A percentile compares a stretch with the other conserved stretches of the same genome.
Evolutionary conservation across 2,888 invertebrate species (phyloP).

Genomic region (Brassicogethes aeneus): DNA sequence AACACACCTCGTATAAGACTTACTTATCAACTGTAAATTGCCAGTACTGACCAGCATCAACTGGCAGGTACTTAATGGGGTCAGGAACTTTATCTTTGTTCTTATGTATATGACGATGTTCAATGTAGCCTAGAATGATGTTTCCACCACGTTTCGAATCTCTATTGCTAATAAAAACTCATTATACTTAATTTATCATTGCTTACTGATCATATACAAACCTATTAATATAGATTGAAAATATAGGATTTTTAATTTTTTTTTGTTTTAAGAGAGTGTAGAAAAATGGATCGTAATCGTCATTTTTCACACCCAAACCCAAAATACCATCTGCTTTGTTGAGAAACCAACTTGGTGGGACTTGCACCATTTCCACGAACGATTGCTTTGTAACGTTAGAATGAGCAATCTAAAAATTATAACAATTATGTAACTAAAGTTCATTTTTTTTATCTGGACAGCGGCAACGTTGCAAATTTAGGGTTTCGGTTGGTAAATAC

Average conservation of each 20-base stretch:
- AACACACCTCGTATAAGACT: too few species aligned
- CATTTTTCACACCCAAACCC: slow-evolving; percentile 52
- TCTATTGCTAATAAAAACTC: slow-evolving; percentile 43
- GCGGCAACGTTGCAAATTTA: too few species aligned
- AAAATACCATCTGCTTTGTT: slow-evolving; percentile 65
- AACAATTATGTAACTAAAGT: too few species aligned
- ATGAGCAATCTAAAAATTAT: slow-evolving; percentile 47
- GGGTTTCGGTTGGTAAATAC: too few species aligned
- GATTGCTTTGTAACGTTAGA: slow-evolving; percentile 50
- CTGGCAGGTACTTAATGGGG: slow-evolving; percentile 51
- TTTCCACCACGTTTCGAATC: slow-evolving; percentile 47
- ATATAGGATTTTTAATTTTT: slow-evolving; percentile 45
- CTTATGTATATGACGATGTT: slow-evolving; percentile 49
- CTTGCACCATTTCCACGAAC: slow-evolving; percentile 60
- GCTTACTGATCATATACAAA: slow-evolving; percentile 24
- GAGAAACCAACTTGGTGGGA: slow-evolving; percentile 56
- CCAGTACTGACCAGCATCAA: slow-evolving; percentile 52
- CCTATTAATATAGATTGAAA: slow-evolving; percentile 65
- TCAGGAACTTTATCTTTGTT: slow-evolving; percentile 32
- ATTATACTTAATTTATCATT: slow-evolving; percentile 2
- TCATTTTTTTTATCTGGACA: too few species aligned
- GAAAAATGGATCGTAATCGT: slow-evolving; percentile 54
- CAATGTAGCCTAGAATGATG: slow-evolving; percentile 53
- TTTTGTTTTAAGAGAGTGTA: slow-evolving; percentile 52
- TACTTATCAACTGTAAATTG: slow-evolving; percentile 59